Evolutionary conservation across 2,113 vertebrate species (phyloP), one percentile per base, ranked within the genome.

Genomic region (Tamias sibiricus): DNA sequence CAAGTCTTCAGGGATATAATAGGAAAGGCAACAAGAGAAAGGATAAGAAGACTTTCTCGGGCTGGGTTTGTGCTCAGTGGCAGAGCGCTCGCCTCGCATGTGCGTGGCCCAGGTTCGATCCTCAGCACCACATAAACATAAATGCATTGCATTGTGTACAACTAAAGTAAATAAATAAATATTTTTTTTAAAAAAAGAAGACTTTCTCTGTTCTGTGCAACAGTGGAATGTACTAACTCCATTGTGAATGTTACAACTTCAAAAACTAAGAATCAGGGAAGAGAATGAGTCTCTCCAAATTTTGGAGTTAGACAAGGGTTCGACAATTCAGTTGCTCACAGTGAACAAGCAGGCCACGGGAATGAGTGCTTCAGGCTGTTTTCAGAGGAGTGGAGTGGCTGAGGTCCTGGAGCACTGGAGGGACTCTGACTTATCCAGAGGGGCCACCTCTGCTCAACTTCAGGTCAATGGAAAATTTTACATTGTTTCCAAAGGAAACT

Each of bases 401-500:
- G 16, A 26, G 11, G 14, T 6, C 2, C 11, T 17, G 17, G 28
- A 4, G 28, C 20, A 19, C 0, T 17, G 22, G 20, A 14, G 10
- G 28, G 20, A 90, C 6, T 32, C 24, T 68, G n/a, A 52, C n/a
- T 68, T 59, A 20, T 26, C 22, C 16, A 49, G 19, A 82, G 19
- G 40, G 26, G 7, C 11, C 4, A 2, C 6, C 4, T 24, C 24
- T 20, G 9, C n/a, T 96, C 24, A 75, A 19, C 40, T 77, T 17
- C 19, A n/a, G 32, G 26, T 19, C 54, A 54, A 28, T 35, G 30
- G 6, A 42, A 40, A 47, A 47, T 49, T 13, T 77, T 94, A 26
- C 32, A 17, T 47, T 49, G 59, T 59, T 79, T 79, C 28, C 16
- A 4, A 26, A 40, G 69, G 30, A 74, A 93, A 20, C 42, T 62